A percentile compares a stretch with the other conserved stretches of the same genome.
Evolutionary conservation across 2,113 vertebrate species (phyloP).

Genomic region (Eudyptes chrysolophus): DNA sequence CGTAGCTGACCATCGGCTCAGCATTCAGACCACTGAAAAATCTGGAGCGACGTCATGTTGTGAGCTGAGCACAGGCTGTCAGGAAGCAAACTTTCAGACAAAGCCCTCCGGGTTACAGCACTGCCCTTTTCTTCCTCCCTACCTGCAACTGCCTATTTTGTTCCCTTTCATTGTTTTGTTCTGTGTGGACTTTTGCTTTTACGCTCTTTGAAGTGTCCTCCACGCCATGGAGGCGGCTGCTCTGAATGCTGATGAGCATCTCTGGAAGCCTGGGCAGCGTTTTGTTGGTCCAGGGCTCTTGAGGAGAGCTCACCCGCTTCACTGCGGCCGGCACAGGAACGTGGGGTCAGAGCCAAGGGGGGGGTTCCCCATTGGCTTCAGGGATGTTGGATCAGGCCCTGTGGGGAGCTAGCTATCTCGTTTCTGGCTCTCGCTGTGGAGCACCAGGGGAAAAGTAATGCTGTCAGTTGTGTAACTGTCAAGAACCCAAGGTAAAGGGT

Average conservation of each 20-base stretch:
- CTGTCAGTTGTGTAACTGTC: neutral
- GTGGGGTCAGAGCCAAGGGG: rapidly evolving
- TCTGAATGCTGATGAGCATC: neutral
- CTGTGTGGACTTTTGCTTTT: neutral
- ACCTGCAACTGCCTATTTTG: neutral
- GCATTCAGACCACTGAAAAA: neutral
- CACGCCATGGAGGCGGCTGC: rapidly evolving
- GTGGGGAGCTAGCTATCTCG: rapidly evolving
- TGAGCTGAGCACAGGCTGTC: neutral
- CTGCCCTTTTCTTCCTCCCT: neutral
- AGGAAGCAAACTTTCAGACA: neutral
- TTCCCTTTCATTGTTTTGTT: neutral
- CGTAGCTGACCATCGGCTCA: neutral
- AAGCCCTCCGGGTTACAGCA: neutral
- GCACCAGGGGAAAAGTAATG: neutral
- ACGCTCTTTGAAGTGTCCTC: neutral
- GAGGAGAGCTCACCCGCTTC: neutral
- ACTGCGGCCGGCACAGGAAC: rapidly evolving
- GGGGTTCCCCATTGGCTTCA: rapidly evolving
- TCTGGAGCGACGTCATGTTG: neutral
- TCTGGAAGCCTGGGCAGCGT: neutral
- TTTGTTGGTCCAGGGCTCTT: neutral
- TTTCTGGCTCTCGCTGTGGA: neutral
- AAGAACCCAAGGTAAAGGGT: neutral
- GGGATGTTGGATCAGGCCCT: neutral